These are phyloP conservation scores for Azemiops feae DNA, from an alignment of 2,113 vertebrate genomes.

Conservation along the genomic window DNA sequence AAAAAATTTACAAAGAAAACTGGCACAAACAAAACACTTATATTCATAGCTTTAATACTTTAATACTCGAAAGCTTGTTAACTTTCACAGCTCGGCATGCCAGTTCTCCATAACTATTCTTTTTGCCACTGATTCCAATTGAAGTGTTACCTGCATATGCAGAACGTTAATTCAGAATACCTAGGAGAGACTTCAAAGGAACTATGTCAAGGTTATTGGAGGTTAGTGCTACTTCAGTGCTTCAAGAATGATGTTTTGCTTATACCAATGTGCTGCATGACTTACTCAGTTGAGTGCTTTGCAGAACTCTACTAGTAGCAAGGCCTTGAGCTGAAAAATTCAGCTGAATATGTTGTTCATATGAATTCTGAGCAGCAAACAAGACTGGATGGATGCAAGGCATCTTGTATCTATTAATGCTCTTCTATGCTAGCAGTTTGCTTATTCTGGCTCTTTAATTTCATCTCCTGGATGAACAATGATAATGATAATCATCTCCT, in stretches of 20 bases:
- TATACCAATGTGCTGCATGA: neutral
- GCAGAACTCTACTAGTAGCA: neutral
- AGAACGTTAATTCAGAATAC: neutral
- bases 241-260: neutral
- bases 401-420: neutral
- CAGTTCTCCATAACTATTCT: neutral
- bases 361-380: neutral
- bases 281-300: neutral
- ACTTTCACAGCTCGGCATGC: neutral
- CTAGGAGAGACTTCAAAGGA: neutral
- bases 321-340: neutral
- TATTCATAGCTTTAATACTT: neutral
- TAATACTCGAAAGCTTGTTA: neutral
- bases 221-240: neutral
- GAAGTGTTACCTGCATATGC: neutral
- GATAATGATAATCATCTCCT: neutral
- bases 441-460: neutral
- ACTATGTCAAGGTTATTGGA: neutral
- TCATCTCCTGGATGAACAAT: accelerated
- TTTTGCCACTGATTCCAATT: neutral
- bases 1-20: neutral
- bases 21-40: neutral
- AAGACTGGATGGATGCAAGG: neutral
- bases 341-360: neutral
- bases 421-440: neutral